Base-by-base conservation (phyloP, 2,888 invertebrate genomes). In the Latrodectus hesperus region DNA sequence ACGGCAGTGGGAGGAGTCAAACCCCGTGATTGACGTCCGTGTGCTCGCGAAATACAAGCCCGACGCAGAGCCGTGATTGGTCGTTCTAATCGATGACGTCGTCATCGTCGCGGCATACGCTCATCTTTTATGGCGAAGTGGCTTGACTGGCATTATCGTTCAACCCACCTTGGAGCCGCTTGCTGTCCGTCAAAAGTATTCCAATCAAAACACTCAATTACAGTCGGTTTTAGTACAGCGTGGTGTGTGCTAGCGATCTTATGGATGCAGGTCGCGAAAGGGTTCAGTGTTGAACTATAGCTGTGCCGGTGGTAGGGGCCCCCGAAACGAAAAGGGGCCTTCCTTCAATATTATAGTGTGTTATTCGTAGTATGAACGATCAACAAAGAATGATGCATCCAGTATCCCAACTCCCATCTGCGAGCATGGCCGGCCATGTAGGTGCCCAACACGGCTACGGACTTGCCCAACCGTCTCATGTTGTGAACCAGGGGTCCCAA, bases 401-500 rank as follows among this genome's bases (percentile, higher is more conserved):
- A 55, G 92, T 92, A 80, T 91, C 91, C 83, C 91, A 91, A 85
- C 91, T 91, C 82, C 90, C 90, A 90, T 91, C 92, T 82, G 96
- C 90, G 84, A 90, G 90, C 88, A 90, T 90, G 90, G 90, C 90
- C 70, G 89, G 90, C 65, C 90, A 96, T 91, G 94, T 96, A 93
- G 96, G 96, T 96, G 95, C 96, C 90, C 96, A 96, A 92, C 95
- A 95, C 82, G 88, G 84, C 90, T 96, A 96, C 92, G 96, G 96
- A 80, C 94, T 96, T 93, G 95, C 96, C 90, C 96, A 96, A 92
- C 95, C 95, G 76, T 75, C 84, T 90, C 96, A 96, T 92, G 96
- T 96, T 80, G 94, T 96, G 93, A 89, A 82, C 70, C 88, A 86
- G 55, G 83, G 84, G 52, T 84, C 88, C 77, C 89, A 90, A 53